Evolutionary conservation across 2,797 vertebrate species (phyloP).

Genomic region (Peromyscus eremicus): DNA sequence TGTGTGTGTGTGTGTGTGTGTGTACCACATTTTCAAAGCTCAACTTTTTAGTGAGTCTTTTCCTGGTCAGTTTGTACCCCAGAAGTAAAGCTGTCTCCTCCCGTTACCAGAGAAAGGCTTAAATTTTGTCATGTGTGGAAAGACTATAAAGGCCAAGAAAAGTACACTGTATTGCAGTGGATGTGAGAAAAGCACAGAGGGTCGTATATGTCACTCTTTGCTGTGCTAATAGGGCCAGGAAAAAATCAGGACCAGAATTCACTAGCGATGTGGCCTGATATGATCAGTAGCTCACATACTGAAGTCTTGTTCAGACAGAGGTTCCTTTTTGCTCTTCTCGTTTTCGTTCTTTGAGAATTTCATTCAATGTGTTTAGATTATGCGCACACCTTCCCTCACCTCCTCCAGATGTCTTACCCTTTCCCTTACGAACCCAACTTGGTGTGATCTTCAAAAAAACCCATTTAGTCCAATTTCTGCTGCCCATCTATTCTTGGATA

Average conservation of each 20-base stretch:
- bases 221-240: slow-evolving; percentile 6
- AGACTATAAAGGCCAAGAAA: neutral
- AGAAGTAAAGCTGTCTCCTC: neutral
- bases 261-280: neutral
- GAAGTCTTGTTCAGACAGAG: neutral
- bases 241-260: slow-evolving; percentile 23
- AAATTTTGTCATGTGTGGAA: neutral
- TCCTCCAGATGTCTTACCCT: neutral
- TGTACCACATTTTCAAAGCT: neutral
- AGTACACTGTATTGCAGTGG: neutral
- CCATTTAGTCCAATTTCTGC: neutral
- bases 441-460: neutral
- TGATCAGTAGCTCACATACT: neutral
- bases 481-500: neutral
- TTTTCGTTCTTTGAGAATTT: neutral
- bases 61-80: neutral
- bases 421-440: neutral
- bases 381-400: neutral
- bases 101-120: slow-evolving; percentile 19
- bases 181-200: neutral
- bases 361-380: neutral
- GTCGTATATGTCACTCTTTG: neutral
- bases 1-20: too few relatives aligned
- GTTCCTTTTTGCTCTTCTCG: neutral
- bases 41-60: slow-evolving; percentile 30